Evolutionary conservation across 1,140 invertebrate species (phyloP).

Genomic region (Drosophila nigrodunni): DNA sequence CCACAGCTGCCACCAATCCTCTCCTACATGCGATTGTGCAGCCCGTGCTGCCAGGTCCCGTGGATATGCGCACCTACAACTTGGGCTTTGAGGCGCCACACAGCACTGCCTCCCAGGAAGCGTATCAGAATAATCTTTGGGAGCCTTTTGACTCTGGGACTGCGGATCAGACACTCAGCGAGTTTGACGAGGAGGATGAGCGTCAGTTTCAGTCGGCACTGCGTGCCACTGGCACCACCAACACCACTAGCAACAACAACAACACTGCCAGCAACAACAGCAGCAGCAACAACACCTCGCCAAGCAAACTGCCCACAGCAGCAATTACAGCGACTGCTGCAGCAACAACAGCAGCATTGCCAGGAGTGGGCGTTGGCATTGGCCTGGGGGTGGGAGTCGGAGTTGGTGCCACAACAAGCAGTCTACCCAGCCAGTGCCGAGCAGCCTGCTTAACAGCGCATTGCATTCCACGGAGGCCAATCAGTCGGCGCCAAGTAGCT

Average conservation of each 20-base stretch:
- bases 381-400: not conserved
- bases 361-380: not conserved
- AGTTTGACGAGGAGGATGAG: slow-evolving; percentile 92
- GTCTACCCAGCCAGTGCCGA: slow-evolving; percentile 5
- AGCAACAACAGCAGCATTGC: not conserved
- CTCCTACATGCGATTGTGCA: slow-evolving; percentile 85
- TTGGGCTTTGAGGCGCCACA: slow-evolving; percentile 86
- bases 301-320: slow-evolving; percentile 35
- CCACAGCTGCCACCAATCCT: slow-evolving; percentile 28
- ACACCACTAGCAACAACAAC: slow-evolving; percentile 16
- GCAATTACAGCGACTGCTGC: not conserved
- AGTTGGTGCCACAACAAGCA: slow-evolving; percentile 7
- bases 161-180: slow-evolving; percentile 88
- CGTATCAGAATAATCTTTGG: slow-evolving; percentile 88
- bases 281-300: slow-evolving; percentile 25
- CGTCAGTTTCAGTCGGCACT: slow-evolving; percentile 89
- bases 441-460: slow-evolving; percentile 30
- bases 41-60: slow-evolving; percentile 91
- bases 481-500: slow-evolving; percentile 56
- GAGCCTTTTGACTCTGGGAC: slow-evolving; percentile 88
- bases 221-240: slow-evolving; percentile 86
- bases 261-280: slow-evolving; percentile 4
- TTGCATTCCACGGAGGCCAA: slow-evolving; percentile 67
- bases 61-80: slow-evolving; percentile 94
- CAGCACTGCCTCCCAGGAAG: slow-evolving; percentile 84